Evolutionary conservation across 1,140 invertebrate genomes (phyloP).

Genomic region (Thereuonema tuberculata): DNA sequence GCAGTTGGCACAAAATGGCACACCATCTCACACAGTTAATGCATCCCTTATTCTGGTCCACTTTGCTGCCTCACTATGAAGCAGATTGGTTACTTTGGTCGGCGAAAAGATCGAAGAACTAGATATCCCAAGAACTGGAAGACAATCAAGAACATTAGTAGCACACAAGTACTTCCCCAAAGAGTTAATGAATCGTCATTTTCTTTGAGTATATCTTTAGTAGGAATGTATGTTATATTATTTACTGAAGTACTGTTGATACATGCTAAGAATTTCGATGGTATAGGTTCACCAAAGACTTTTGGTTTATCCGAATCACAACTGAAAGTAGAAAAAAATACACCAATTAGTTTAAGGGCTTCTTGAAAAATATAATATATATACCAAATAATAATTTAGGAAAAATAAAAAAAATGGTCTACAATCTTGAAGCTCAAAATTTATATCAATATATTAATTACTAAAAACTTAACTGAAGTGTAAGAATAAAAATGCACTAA

Average conservation of each 20-base stretch:
- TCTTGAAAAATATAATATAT: neutral
- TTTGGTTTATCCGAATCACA: neutral
- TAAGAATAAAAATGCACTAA: no score
- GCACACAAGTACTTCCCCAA: constrained; percentile 61
- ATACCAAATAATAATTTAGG: neutral
- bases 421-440: neutral
- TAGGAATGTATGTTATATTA: constrained; percentile 40
- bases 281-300: constrained; percentile 30
- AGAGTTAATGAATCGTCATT: constrained; percentile 45
- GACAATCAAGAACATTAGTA: constrained; percentile 53
- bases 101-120: constrained; percentile 54
- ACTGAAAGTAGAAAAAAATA: neutral
- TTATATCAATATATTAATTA: neutral
- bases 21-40: no score
- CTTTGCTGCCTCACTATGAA: no score
- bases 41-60: no score
- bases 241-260: constrained; percentile 32
- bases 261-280: constrained; percentile 52
- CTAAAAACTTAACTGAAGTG: neutral
- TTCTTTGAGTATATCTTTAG: constrained; percentile 48
- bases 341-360: constrained; percentile 1
- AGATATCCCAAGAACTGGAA: constrained; percentile 60
- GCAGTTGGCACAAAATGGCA: no score
- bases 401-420: constrained; percentile 3
- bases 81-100: constrained; percentile 44